Evolutionary conservation across 2,797 vertebrate genomes (phyloP), one percentile per base, ranked within the genome.

Genomic region (Enteromius treurensis): DNA sequence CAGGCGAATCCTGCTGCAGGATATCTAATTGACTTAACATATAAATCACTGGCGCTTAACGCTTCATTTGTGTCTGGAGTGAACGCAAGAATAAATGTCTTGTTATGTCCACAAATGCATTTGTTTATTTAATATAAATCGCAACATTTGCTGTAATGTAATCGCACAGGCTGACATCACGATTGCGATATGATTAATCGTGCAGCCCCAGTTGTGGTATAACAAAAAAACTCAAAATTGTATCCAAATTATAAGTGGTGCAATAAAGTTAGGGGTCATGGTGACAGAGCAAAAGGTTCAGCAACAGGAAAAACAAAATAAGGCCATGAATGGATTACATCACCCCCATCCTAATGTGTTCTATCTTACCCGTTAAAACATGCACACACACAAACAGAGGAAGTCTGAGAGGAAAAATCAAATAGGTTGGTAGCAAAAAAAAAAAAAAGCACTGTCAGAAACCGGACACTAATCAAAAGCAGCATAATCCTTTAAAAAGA

Each of bases 401-500:
- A 64, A 17, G 26, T 32, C 60, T 64, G 26, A 64, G 17, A 64
- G 60, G 17, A 64, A 64, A 64, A 64, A 29, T 17, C 6, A 64
- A 64, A 64, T 17, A 14, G 29, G 60, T 64, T 32, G 60, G 13
- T 62, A 29, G 13, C 60, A 29, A 26, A 58, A 40, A 81, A 79
- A 71, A 26, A 26, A 26, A 26, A 26, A 26, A 26, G 14, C 58
- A 34, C 29, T 32, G 51, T 80, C 83, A 89, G 67, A 77, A 79
- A 40, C 19, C 47, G 62, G 40, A 68, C 58, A 68, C 15, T 79
- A 64, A 49, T 84, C 58, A 77, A 79, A 85, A 45, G 55, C 49
- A 76, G 74, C 79, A 42, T 32, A 80, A 84, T 64, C 82, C 77
- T 47, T 42, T 10, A 10, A 42, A 40, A 82, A 87, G 45, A 64